phyloP scores from a whole-genome alignment of 2,113 vertebrate species.

The Natator depressus region DNA sequence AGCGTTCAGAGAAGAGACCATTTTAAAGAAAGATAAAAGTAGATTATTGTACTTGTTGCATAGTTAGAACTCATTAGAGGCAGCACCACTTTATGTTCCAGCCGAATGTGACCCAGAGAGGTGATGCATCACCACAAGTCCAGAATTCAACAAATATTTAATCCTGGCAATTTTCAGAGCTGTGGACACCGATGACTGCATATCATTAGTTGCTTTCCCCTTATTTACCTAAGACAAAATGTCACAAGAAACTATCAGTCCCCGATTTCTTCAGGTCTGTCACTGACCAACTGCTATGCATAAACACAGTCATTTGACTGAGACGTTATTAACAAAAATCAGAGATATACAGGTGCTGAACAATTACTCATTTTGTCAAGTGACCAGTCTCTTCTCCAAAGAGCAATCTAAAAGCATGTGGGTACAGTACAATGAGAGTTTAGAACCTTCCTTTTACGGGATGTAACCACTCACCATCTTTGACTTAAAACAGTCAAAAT shows the following conservation, averaged over 20 bases:
- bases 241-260: not conserved
- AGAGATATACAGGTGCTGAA: conserved; percentile 13
- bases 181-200: conserved; percentile 32
- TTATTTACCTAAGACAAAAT: conserved; percentile 51
- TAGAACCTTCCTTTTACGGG: not conserved
- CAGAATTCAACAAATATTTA: not conserved
- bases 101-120: rapidly evolving
- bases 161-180: not conserved
- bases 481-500: conserved; percentile 8
- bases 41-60: not conserved
- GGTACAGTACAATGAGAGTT: not conserved
- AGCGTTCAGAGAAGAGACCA: not conserved
- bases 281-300: conserved; percentile 4
- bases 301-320: conserved; percentile 44
- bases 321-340: conserved; percentile 22
- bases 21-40: not conserved
- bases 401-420: conserved; percentile 30
- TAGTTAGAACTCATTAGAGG: not conserved
- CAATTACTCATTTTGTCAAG: conserved; percentile 47
- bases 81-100: not conserved
- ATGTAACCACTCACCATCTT: not conserved
- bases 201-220: conserved; percentile 31
- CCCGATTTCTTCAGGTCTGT: conserved; percentile 46
- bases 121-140: not conserved
- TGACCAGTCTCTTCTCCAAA: conserved; percentile 9